Evolutionary conservation across 2,888 invertebrate species (phyloP).

Genomic region (Dione juno): DNA sequence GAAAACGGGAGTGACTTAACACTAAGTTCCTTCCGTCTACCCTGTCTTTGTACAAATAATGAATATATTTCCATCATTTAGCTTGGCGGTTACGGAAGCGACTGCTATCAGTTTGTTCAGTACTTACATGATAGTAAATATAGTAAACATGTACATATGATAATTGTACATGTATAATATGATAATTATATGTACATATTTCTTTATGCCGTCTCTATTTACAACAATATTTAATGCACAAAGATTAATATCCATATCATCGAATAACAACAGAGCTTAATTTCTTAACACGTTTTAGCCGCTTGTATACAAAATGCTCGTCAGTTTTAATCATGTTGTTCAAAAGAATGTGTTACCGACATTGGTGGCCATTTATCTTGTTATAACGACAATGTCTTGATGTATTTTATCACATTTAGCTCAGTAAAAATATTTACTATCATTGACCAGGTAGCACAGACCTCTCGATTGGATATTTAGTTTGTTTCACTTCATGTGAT

Average conservation of each 20-base stretch:
- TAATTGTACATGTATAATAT: too few relatives aligned
- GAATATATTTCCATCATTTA: too few relatives aligned
- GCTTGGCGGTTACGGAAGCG: too few relatives aligned
- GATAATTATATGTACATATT: background rate
- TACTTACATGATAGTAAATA: too few relatives aligned
- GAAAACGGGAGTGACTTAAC: too few relatives aligned
- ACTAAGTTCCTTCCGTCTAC: too few relatives aligned
- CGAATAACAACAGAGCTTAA: constrained; percentile 59
- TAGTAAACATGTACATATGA: too few relatives aligned
- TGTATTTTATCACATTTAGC: constrained; percentile 81
- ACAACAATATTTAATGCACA: background rate
- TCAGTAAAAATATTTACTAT: constrained; percentile 76
- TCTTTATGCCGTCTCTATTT: background rate
- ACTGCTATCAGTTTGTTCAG: too few relatives aligned
- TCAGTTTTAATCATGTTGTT: constrained; percentile 65
- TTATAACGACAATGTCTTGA: constrained; percentile 81
- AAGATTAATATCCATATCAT: constrained; percentile 51
- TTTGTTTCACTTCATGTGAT: constrained; percentile 26
- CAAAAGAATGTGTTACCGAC: constrained; percentile 67
- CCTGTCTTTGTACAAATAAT: too few relatives aligned
- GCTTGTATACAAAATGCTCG: constrained; percentile 59
- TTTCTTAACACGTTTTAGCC: constrained; percentile 50
- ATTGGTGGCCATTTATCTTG: constrained; percentile 74
- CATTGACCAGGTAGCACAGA: constrained; percentile 55
- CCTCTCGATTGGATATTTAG: constrained; percentile 50